Evolutionary conservation across 2,888 invertebrate genomes (phyloP), one percentile per base, ranked within the genome.

Genomic region (Lacanobia wlatinum): DNA sequence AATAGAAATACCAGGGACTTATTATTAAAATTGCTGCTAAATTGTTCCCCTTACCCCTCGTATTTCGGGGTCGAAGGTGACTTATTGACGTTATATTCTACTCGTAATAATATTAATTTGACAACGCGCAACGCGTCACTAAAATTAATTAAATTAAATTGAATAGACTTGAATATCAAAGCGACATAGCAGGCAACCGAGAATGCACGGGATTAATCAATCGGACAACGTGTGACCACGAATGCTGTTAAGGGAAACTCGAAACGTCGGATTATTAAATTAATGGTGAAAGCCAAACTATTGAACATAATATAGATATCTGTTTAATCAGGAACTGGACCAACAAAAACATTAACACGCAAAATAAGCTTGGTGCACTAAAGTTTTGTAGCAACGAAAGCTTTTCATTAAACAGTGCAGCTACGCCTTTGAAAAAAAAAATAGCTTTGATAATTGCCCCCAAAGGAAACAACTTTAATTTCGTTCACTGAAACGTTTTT

Each of bases 11-110:
- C 96, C 96, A 89, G 91, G 92, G 95, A 94, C 96, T 96, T 96
- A 96, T 96, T 96, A 96, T 96, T 96, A 96, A 96, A 96, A 96
- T 96, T 96, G 96, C 96, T 96, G 95, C 94, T 95, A 95, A 95
- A 96, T 95, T 95, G 95, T 90, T 95, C 95, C 93, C 94, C 92
- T 90, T 94, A 84, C 93, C 95, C 95, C 95, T 94, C 91, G 91
- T 91, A 92, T 92, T 94, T 95, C 91, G 93, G 87, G 92, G 89
- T 90, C 87, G 89, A 88, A 91, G 92, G 90, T 92, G 92, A 93
- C 91, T 92, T 93, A 89, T 88, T 87, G 89, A 87, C 86, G 81
- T 84, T 79, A 81, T 83, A 83, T 88, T 87, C 85, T 86, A 88
- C 87, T 88, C 89, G 87, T 88, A 87, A 90, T 91, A 89, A 88